These are phyloP conservation scores for Brachypalpus laphriformis DNA, from an alignment of 2,888 invertebrate genomes.

Conservation along the genomic window DNA sequence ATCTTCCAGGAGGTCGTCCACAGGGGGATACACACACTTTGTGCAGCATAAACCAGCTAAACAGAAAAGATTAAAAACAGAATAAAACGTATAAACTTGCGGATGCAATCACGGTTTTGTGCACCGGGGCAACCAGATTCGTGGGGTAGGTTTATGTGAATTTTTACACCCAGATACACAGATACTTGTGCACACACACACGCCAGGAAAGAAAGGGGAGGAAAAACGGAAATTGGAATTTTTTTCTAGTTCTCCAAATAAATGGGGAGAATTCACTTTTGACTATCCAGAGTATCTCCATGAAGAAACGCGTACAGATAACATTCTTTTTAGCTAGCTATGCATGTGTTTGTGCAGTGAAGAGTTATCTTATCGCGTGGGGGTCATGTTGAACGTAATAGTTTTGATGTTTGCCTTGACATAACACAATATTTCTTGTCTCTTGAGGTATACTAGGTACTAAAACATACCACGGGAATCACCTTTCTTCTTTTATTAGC, in stretches of 20 bases:
- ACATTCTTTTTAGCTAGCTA: slow-evolving; percentile 3
- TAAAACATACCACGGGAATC: slow-evolving; percentile 1
- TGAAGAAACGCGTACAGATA: slow-evolving; percentile 12
- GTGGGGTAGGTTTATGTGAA: slow-evolving; percentile 66
- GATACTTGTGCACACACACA: too few relatives aligned
- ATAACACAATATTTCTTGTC: slow-evolving; percentile 34
- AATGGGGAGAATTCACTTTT: slow-evolving; percentile 16
- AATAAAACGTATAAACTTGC: slow-evolving; percentile 51
- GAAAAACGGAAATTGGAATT: slow-evolving; percentile 34
- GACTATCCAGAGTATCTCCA: neutral
- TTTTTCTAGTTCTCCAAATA: neutral
- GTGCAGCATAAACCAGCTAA: neutral
- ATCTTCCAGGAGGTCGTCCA: slow-evolving; percentile 68
- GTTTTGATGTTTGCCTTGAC: slow-evolving; percentile 48
- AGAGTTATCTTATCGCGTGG: slow-evolving; percentile 43
- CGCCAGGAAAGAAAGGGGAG: too few relatives aligned
- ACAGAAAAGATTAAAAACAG: neutral
- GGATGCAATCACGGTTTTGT: slow-evolving; percentile 64
- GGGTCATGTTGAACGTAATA: slow-evolving; percentile 43
- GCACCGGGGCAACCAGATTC: slow-evolving; percentile 56
- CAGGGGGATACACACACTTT: slow-evolving; percentile 32
- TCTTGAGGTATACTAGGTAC: slow-evolving; percentile 2
- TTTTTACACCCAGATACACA: slow-evolving; percentile 25
- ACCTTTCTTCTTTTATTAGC: neutral
- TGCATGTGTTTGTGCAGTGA: too few relatives aligned